These are phyloP conservation scores for Lasioglossum calceatum DNA, from an alignment of 2,888 invertebrate genomes.

Conservation along the genomic window DNA sequence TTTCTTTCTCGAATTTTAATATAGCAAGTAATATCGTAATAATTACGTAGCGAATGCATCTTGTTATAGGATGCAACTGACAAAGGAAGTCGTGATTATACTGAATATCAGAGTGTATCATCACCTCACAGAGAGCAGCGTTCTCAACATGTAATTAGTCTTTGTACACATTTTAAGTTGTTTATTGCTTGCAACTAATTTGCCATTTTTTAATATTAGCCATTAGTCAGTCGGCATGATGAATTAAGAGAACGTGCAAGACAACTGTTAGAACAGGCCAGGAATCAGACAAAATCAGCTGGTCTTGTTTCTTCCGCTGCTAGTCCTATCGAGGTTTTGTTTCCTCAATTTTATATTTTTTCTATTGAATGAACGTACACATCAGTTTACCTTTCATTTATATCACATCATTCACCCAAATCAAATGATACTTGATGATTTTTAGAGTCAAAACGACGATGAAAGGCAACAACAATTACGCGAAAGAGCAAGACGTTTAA, in stretches of 20 bases:
- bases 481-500: constrained; percentile 94
- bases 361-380: constrained; percentile 27
- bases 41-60: constrained; percentile 30
- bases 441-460: constrained; percentile 88
- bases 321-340: constrained; percentile 85
- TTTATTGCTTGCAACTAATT: constrained; percentile 46
- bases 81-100: constrained; percentile 79
- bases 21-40: constrained; percentile 4
- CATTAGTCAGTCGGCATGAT: constrained; percentile 91
- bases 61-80: constrained; percentile 77
- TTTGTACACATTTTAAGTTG: constrained; percentile 13
- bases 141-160: constrained; percentile 81
- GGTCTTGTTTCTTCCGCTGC: constrained; percentile 85
- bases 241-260: constrained; percentile 94
- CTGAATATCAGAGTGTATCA: constrained; percentile 80
- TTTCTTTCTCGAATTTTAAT: neutral
- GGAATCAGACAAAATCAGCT: constrained; percentile 84
- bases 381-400: neutral
- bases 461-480: constrained; percentile 94
- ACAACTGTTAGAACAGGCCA: constrained; percentile 92
- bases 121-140: constrained; percentile 80
- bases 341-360: constrained; percentile 37
- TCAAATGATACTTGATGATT: constrained; percentile 16
- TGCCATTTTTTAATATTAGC: constrained; percentile 85
- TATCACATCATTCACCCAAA: too few species aligned